Evolutionary conservation across 2,797 vertebrate species (phyloP), one percentile per base, ranked within the genome.

Genomic region (Allobates femoralis): DNA sequence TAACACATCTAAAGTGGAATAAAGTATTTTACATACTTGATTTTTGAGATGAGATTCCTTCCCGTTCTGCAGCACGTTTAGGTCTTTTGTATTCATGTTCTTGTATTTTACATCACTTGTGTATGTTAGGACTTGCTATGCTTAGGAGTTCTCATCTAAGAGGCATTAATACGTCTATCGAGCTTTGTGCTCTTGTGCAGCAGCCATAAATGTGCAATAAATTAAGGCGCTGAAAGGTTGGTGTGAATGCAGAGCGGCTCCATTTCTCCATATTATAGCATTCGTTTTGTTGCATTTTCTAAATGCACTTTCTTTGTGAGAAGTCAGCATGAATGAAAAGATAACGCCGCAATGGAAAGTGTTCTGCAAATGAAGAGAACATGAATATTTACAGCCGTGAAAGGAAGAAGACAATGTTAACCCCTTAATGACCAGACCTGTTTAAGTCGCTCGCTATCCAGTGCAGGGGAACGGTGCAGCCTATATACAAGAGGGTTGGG

Each of bases 281-380:
- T 76, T 77, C 66, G 37, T 79, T 85, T 79, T 37, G 64, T 56
- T 85, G 84, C 77, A 79, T 85, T 79, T 79, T 50, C 30, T 58
- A 79, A 85, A 79, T 79, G 23, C 16, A 19, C 30, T 78, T 69
- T 78, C 51, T 85, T 69, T 85, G 46, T 71, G 64, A 73, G 53
- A 71, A 19, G 76, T 85, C 84, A 85, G 66, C 84, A 50, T 71
- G 77, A 67, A 73, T 46, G 50, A 66, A 41, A 79, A 85, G 76
- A 71, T 73, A 66, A 85, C 79, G 16, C 53, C 46, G 19, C 50
- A 50, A 16, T 30, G 51, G 19, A 79, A 60, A 15, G 66, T 56
- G 64, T 79, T 51, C 62, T 69, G 64, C 55, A 71, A 55, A 64
- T 67, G 30, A 69, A 60, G 67, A 69, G 50, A 85, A 85, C 83